These are phyloP conservation scores for Bellardia pandia DNA, from an alignment of 2,888 invertebrate genomes.

Conservation along the genomic window DNA sequence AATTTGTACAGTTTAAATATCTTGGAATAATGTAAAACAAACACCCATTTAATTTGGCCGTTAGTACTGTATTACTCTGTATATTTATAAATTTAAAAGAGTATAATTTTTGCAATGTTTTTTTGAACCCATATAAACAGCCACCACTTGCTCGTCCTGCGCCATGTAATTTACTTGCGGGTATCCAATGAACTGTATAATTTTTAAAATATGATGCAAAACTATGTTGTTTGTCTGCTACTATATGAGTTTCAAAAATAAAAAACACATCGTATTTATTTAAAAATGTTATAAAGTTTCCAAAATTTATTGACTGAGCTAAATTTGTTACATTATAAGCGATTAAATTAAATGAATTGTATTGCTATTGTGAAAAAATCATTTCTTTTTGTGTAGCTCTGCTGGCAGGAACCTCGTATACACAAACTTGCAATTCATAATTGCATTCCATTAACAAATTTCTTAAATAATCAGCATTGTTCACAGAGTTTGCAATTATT, in stretches of 20 bases:
- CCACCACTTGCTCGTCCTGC: too few species aligned
- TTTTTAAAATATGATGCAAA: not conserved
- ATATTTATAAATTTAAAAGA: too few species aligned
- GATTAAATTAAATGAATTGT: not conserved
- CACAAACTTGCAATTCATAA: too few species aligned
- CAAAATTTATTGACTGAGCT: not conserved
- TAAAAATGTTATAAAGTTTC: conserved; percentile 1
- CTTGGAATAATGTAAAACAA: too few species aligned
- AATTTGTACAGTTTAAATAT: too few species aligned
- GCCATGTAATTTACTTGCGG: not conserved
- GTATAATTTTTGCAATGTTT: too few species aligned
- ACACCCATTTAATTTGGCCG: too few species aligned
- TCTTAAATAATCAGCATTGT: not conserved
- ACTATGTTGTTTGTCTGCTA: not conserved
- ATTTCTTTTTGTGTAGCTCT: not conserved
- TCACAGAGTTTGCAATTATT: not conserved
- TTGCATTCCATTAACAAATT: not conserved
- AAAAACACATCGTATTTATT: conserved; percentile 15
- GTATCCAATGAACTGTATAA: conserved; percentile 10
- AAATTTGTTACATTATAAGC: conserved; percentile 1
- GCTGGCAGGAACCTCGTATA: too few species aligned
- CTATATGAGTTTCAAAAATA: conserved; percentile 7
- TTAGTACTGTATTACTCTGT: too few species aligned
- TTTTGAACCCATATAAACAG: too few species aligned
- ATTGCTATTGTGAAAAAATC: not conserved